Percentiles rank a stretch among this genome's conserved stretches.
Evolutionary conservation across 2,797 vertebrate species (phyloP).

Genomic region (Xiphorhynchus erythropygius): DNA sequence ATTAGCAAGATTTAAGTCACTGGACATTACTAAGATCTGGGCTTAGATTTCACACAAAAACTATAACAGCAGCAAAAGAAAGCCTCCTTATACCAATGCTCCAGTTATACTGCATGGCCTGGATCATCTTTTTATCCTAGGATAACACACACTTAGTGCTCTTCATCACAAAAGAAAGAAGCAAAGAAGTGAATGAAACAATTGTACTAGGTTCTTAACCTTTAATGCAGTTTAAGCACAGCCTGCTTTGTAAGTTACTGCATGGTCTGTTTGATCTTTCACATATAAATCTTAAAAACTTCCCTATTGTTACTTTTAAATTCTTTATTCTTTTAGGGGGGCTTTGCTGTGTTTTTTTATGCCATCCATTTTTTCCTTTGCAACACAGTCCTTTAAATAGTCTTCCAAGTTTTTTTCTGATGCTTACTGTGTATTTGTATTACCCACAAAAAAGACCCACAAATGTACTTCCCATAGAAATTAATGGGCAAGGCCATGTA

Average conservation of each 20-base stretch:
- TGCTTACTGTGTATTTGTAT: background rate
- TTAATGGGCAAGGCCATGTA: background rate
- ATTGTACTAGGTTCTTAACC: background rate
- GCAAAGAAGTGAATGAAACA: background rate
- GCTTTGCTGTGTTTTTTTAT: background rate
- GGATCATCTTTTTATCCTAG: background rate
- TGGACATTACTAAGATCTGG: background rate
- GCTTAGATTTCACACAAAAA: background rate
- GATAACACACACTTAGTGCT: background rate
- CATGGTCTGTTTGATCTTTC: background rate
- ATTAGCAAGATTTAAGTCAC: background rate
- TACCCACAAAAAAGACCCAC: background rate
- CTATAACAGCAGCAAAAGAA: background rate
- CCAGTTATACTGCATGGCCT: background rate
- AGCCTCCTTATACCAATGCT: background rate
- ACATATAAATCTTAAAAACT: background rate
- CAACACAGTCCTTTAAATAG: background rate
- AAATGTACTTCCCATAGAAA: background rate
- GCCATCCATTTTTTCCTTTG: background rate
- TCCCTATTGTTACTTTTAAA: background rate
- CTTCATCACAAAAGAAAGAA: background rate
- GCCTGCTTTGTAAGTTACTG: background rate
- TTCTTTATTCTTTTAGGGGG: background rate
- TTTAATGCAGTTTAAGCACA: background rate
- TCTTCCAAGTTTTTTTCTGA: background rate